Percentiles rank a stretch among this genome's conserved stretches.
Evolutionary conservation across 2,113 vertebrate species (phyloP).

Genomic region (Paramormyrops kingsleyae): DNA sequence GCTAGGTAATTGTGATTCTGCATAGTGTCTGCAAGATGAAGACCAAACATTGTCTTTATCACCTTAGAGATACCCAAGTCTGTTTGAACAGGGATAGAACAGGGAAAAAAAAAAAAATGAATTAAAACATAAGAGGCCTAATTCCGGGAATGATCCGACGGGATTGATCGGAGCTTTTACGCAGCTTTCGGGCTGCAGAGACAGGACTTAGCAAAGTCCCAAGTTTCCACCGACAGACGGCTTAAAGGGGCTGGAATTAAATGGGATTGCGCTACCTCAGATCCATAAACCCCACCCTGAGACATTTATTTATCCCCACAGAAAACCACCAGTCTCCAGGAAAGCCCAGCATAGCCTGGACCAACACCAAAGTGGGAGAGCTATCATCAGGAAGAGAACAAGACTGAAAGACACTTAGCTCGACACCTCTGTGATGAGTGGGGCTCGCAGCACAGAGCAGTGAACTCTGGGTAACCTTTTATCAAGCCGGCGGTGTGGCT

Average conservation of each 20-base stretch:
- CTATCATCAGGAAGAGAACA: neutral
- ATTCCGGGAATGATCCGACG: conserved; percentile 14
- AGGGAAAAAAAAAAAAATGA: neutral
- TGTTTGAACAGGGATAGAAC: neutral
- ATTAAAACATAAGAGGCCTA: conserved; percentile 24
- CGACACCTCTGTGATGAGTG: neutral
- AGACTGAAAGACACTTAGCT: neutral
- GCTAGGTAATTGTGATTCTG: neutral
- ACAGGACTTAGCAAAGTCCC: conserved; percentile 11
- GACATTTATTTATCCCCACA: neutral
- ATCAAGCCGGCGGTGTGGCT: neutral
- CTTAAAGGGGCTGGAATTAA: conserved; percentile 29
- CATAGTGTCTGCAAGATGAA: neutral
- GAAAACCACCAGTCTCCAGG: neutral
- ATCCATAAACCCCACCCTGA: conserved; percentile 10
- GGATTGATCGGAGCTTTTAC: neutral
- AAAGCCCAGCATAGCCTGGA: neutral
- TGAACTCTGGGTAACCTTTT: conserved; percentile 12
- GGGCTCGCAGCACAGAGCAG: neutral
- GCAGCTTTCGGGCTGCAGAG: conserved; percentile 10
- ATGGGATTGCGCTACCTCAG: conserved; percentile 17
- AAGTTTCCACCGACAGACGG: conserved; percentile 24
- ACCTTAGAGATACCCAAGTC: neutral
- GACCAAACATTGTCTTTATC: neutral
- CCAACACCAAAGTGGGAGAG: neutral